phyloP scores from a whole-genome alignment of 2,113 vertebrate species.

The Globicephala melas region DNA sequence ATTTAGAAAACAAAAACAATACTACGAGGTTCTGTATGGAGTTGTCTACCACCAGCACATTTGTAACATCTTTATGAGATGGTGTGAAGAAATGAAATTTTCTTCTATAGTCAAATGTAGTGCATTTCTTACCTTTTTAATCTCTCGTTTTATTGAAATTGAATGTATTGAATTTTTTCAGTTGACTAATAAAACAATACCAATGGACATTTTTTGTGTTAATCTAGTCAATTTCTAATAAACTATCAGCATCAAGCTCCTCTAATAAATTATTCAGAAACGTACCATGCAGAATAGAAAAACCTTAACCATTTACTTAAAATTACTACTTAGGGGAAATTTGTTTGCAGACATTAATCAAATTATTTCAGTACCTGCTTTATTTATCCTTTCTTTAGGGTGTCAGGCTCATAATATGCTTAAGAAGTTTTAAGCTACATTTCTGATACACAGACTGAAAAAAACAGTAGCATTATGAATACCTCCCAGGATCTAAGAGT shows the following conservation, averaged over 20 bases:
- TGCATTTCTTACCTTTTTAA: background rate
- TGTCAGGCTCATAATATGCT: background rate
- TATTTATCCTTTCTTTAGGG: slow-evolving; percentile 11
- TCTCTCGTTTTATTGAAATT: background rate
- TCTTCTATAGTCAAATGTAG: background rate
- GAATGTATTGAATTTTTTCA: background rate
- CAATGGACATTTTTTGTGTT: slow-evolving; percentile 7
- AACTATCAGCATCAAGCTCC: background rate
- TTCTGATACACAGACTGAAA: background rate
- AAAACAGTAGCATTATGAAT: background rate
- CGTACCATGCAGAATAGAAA: background rate
- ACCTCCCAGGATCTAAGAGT: background rate
- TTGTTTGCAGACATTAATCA: background rate
- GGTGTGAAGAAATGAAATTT: background rate
- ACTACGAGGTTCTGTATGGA: background rate
- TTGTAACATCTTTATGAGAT: background rate
- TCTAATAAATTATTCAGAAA: background rate
- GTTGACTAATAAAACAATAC: background rate
- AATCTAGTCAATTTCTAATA: background rate
- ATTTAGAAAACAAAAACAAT: slow-evolving; percentile 29
- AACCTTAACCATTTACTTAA: background rate
- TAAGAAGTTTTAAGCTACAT: background rate
- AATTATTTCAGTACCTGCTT: background rate
- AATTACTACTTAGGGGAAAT: background rate
- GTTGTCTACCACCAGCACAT: background rate